Evolutionary conservation across 1,140 invertebrate species (phyloP).

Genomic region (Drosophila repleta): DNA sequence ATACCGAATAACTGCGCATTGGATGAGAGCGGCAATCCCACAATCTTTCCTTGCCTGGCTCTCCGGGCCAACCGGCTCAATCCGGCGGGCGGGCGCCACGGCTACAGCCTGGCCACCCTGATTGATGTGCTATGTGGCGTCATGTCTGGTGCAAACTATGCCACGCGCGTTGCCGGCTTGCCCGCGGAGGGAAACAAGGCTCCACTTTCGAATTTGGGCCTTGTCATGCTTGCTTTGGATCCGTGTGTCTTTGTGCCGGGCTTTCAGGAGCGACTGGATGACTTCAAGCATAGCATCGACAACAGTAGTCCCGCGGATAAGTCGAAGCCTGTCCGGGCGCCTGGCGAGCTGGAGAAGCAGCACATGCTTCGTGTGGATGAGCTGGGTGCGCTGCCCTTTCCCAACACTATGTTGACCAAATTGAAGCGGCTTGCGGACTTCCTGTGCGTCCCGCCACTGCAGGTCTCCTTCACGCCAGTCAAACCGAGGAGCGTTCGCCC

Average conservation of each 20-base stretch:
- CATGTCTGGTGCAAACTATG: constrained; percentile 50
- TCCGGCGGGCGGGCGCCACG: constrained; percentile 96
- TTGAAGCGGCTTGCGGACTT: constrained; percentile 33
- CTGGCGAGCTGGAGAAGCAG: constrained; percentile 41
- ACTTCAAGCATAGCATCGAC: constrained; percentile 38
- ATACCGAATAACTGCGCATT: constrained; percentile 93
- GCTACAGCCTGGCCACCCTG: constrained; percentile 92
- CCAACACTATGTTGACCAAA: constrained; percentile 36
- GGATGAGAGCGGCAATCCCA: constrained; percentile 87
- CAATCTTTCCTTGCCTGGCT: constrained; percentile 87
- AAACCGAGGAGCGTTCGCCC: not conserved
- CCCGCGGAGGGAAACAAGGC: not conserved
- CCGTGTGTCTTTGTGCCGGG: constrained; percentile 44
- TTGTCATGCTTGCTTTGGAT: constrained; percentile 51
- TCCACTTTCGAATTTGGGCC: constrained; percentile 38
- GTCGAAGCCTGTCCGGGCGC: constrained; percentile 5
- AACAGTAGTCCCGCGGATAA: constrained; percentile 1
- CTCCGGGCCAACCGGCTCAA: constrained; percentile 87
- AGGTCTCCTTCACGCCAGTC: constrained; percentile 29
- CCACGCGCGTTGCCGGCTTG: constrained; percentile 30
- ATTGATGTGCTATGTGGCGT: constrained; percentile 89
- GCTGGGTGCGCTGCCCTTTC: constrained; percentile 35
- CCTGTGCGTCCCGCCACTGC: constrained; percentile 40
- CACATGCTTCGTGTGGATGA: constrained; percentile 52
- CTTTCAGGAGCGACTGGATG: constrained; percentile 45